These are phyloP conservation scores for Entomobrya proxima DNA, from an alignment of 2,888 invertebrate species.

Conservation along the genomic window DNA sequence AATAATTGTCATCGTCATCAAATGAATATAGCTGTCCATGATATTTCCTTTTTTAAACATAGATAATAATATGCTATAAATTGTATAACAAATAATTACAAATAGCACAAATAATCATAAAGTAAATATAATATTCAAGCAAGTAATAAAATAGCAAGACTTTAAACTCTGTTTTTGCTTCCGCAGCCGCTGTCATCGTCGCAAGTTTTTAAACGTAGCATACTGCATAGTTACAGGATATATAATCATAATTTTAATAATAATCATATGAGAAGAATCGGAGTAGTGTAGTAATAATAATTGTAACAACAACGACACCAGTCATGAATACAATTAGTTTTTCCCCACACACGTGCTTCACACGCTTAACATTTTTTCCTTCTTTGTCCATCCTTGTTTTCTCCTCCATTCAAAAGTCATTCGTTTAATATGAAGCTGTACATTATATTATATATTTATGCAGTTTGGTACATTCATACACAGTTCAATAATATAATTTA, in stretches of 20 bases:
- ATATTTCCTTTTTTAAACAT: not conserved
- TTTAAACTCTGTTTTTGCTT: slow-evolving; percentile 46
- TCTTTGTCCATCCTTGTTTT: too few species aligned
- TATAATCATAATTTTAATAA: too few species aligned
- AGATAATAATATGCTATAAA: not conserved
- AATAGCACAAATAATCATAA: slow-evolving; percentile 24
- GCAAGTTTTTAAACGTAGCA: too few species aligned
- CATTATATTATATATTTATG: not conserved
- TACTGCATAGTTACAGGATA: too few species aligned
- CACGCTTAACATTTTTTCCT: too few species aligned
- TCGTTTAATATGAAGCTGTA: too few species aligned
- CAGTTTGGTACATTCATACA: slow-evolving; percentile 33
- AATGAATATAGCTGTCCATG: not conserved
- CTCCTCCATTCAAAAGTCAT: too few species aligned
- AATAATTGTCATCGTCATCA: not conserved
- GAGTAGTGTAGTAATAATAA: too few species aligned
- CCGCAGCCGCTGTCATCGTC: not conserved
- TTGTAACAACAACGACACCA: too few species aligned
- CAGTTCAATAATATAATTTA: slow-evolving; percentile 27
- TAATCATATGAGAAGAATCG: too few species aligned
- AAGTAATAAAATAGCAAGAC: slow-evolving; percentile 57
- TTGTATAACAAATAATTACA: slow-evolving; percentile 14
- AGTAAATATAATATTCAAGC: slow-evolving; percentile 23
- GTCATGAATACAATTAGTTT: too few species aligned
- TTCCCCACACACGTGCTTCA: too few species aligned